Conservation (phyloP, 1,140 invertebrate genomes). For the Drosophila insularis region DNA sequence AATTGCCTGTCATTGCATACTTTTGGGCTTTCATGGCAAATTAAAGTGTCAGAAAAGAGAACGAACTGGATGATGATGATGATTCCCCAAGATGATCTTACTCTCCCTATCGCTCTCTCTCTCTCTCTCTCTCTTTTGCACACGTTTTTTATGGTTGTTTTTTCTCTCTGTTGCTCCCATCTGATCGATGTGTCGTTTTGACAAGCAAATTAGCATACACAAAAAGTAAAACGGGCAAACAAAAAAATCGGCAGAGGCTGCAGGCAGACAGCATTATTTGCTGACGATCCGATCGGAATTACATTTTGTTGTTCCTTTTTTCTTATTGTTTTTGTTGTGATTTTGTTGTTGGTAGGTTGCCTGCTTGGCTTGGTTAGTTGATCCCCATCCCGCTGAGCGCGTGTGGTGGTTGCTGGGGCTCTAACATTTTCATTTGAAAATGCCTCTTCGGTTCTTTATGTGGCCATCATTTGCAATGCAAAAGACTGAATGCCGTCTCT, state of each 20-base stretch:
- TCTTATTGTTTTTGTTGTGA: constrained; percentile 42
- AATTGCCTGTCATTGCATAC: constrained; percentile 38
- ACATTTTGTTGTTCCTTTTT: constrained; percentile 6
- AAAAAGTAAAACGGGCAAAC: constrained; percentile 9
- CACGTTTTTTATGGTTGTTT: not conserved
- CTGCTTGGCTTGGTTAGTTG: not conserved
- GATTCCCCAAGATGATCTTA: too few species aligned
- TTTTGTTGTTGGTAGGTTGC: not conserved
- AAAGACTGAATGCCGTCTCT: constrained; percentile 41
- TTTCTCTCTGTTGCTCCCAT: not conserved
- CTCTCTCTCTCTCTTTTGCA: too few species aligned
- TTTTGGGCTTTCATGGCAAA: constrained; percentile 23
- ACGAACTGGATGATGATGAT: not conserved
- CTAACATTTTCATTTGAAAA: constrained; percentile 61
- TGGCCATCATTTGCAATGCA: constrained; percentile 53
- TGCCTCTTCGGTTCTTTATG: not conserved
- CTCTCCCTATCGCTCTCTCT: not conserved
- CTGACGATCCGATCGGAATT: constrained; percentile 42
- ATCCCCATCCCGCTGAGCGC: constrained; percentile 1
- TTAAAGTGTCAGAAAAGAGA: not conserved
- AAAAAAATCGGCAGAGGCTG: not conserved
- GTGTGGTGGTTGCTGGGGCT: constrained; percentile 2
- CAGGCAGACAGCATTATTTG: constrained; percentile 57
- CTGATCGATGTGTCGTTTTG: constrained; percentile 69
- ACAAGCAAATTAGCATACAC: constrained; percentile 71